Evolutionary conservation across 1,140 invertebrate genomes (phyloP).

Genomic region (Solenopsis fugax): DNA sequence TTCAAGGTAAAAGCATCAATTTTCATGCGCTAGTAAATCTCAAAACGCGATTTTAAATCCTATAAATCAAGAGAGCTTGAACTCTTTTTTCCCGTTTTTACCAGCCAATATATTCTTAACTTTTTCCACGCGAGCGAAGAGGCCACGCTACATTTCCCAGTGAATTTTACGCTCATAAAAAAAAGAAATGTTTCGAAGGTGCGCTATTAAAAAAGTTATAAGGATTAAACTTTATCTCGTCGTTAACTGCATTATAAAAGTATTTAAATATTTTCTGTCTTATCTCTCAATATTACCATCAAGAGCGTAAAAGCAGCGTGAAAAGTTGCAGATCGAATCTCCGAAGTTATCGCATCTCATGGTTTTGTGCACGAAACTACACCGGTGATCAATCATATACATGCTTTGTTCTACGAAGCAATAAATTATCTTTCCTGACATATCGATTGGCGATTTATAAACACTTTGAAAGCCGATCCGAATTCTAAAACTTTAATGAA

Average conservation of each 20-base stretch:
- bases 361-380: background rate
- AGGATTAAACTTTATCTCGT: background rate
- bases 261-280: slow-evolving; percentile 2
- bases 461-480: background rate
- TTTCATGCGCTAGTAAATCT: slow-evolving; percentile 52
- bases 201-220: slow-evolving; percentile 11
- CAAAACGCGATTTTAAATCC: slow-evolving; percentile 38
- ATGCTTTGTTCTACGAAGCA: slow-evolving; percentile 47
- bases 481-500: slow-evolving; percentile 23
- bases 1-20: slow-evolving; percentile 81
- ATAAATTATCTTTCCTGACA: slow-evolving; percentile 64
- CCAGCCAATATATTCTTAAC: background rate
- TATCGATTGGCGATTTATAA: slow-evolving; percentile 32
- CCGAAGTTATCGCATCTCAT: background rate
- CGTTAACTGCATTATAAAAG: slow-evolving; percentile 9
- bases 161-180: background rate
- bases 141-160: background rate
- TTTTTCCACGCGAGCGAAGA: background rate
- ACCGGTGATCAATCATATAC: slow-evolving; percentile 51
- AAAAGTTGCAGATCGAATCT: background rate
- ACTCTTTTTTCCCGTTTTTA: background rate
- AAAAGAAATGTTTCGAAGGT: background rate
- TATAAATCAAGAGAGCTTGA: slow-evolving; percentile 56
- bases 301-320: background rate
- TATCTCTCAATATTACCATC: background rate